A percentile compares a stretch with the other conserved stretches of the same genome.
These are phyloP conservation scores for Callinectes sapidus DNA, from an alignment of 2,888 invertebrate species.

Conservation along the genomic window DNA sequence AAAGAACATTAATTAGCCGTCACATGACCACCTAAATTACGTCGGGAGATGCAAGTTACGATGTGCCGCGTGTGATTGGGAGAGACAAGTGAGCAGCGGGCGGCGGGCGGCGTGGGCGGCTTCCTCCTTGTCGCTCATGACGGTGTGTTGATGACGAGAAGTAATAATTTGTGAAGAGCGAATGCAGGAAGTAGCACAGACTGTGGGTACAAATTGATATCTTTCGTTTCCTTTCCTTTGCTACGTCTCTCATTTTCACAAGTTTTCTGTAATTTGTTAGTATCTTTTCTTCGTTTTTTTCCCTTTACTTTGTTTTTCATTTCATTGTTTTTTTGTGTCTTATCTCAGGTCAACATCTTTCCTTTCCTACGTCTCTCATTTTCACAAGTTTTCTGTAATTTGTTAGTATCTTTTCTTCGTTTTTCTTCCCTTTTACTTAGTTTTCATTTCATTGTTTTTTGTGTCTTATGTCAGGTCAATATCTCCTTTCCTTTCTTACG, in stretches of 20 bases:
- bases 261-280: neutral
- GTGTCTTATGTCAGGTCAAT: no score
- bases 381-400: neutral
- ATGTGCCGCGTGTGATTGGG: neutral
- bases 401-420: neutral
- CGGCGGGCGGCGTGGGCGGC: neutral
- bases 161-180: neutral
- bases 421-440: neutral
- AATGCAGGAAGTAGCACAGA: neutral
- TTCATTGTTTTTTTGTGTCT: no score
- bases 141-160: neutral
- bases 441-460: neutral
- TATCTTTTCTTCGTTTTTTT: no score
- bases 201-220: no score
- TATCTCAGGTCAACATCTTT: no score
- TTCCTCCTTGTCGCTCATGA: neutral
- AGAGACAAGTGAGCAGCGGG: neutral
- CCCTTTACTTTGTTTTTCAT: neutral
- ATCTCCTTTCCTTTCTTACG: neutral
- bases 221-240: neutral
- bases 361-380: neutral
- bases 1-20: slow-evolving; percentile 16
- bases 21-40: neutral
- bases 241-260: neutral
- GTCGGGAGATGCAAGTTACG: neutral